Base-by-base conservation (phyloP, 2,888 invertebrate genomes). In the Campaea margaritaria region DNA sequence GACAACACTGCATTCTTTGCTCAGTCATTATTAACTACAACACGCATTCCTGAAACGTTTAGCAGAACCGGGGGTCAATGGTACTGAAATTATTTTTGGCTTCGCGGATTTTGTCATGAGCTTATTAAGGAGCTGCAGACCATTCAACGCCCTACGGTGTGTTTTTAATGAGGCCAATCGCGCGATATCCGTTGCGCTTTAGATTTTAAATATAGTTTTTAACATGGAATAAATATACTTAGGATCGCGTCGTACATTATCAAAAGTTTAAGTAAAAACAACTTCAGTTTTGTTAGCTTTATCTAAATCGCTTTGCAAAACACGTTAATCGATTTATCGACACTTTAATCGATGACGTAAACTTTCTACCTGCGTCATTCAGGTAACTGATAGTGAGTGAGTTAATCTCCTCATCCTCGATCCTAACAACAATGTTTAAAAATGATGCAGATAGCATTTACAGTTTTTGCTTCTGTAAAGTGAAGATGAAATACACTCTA, bases 1-100 rank as follows among this genome's bases (percentile, higher is more conserved):
- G 81, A 78, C 73, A 73, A 74, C 68, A 72, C 78, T 76, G 76
- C 68, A 76, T 75, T 86, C 83, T 85, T 86, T 80, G 77, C 73
- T 62, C 67, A 66, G 59, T 74, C 67, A 73, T 79, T 82, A 80
- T 67, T 71, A 72, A 68, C 70, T 65, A 64, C n/a, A n/a, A n/a
- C 73, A 73, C 71, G 73, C 69, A 67, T 73, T 69, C 71, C 70
- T 71, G 67, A 74, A 72, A 77, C 69, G 70, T 75, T 73, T 69
- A 74, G 69, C 72, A 67, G 70, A 68, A 68, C 70, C 67, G 55
- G 73, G 71, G 83, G 78, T 85, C 84, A 85, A 81, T 75, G 85
- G 71, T 81, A 82, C 79, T 69, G 68, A 59, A 70, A 64, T 72
- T 76, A 75, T 78, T 78, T 75, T 76, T 60, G 66, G 72, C 65